Evolutionary conservation across 2,113 vertebrate genomes (phyloP), one percentile per base, ranked within the genome.

Genomic region (Nesogale talazaci): DNA sequence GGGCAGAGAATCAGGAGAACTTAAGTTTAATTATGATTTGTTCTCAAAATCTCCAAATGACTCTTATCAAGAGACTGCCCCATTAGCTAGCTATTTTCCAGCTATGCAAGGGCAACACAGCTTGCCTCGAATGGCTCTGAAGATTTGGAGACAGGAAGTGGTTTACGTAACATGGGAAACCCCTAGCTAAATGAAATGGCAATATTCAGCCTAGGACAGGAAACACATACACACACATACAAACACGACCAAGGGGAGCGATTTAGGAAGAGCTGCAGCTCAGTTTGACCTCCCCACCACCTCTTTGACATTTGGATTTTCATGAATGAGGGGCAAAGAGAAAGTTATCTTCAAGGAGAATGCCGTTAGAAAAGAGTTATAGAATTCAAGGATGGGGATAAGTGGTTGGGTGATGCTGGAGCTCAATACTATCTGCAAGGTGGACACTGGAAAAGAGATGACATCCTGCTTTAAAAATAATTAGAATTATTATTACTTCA

Each of bases 391-490:
- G 88, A 67, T 6, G 67, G 72, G n/a, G 67, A 84, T 95, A 94
- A 95, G 85, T 69, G 88, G 38, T 90, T 72, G 70, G n/a, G 59
- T 95, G 95, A 83, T 92, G 91, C 87, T 69, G 57, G 31, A 76
- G 81, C 79, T 93, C 87, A 92, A 92, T 89, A 94, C 42, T 88
- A 89, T 91, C 81, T 86, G 78, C 23, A 86, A 76, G 72, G 82
- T 42, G 67, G 52, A 92, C 31, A 79, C 11, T 52, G 40, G 82
- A 94, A 95, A 95, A 94, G 29, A 93, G 78, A 94, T 91, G 79
- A 92, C 88, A 93, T 93, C 38, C 56, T 96, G 65, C 91, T 95
- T 94, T 96, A 91, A 95, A 96, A 96, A 92, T 96, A 95, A 96
- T 93, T 96, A 97, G 82, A 70, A 91, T 94, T 90, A 94, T 94